Conservation (phyloP, 2,888 invertebrate species). For the Podabrus alpinus region DNA sequence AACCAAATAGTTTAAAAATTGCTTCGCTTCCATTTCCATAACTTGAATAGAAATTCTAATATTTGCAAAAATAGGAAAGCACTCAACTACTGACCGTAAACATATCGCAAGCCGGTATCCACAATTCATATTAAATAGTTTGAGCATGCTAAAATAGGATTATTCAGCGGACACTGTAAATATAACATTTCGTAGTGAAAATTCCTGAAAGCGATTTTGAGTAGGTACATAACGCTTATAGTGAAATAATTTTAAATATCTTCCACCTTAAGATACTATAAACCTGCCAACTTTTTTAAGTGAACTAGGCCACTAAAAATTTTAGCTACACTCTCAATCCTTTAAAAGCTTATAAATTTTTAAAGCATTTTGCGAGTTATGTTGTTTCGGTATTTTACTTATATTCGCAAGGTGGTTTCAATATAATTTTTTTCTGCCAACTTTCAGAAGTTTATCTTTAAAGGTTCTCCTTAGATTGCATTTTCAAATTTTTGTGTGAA, state of each 20-base stretch:
- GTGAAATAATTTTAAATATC: neutral
- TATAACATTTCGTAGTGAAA: neutral
- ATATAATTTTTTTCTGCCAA: neutral
- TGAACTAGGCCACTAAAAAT: neutral
- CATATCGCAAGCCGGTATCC: neutral
- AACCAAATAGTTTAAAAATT: neutral
- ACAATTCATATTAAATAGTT: neutral
- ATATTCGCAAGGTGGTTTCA: neutral
- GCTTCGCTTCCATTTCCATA: neutral
- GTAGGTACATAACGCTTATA: neutral
- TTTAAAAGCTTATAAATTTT: neutral
- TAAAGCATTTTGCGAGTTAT: neutral
- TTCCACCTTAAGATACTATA: neutral
- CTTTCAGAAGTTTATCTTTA: neutral
- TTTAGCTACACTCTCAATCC: neutral
- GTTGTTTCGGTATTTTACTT: neutral
- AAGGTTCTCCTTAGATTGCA: neutral
- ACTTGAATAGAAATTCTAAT: neutral
- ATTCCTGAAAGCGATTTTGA: neutral
- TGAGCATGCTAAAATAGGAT: neutral
- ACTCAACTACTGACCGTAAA: neutral
- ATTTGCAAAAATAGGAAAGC: neutral
- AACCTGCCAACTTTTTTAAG: neutral
- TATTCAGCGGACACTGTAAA: neutral
- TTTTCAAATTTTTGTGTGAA: slow-evolving; percentile 38